Percentiles rank a stretch among this genome's conserved stretches.
Conservation (phyloP, 2,797 vertebrate genomes). For the Epinephelus awoara region DNA sequence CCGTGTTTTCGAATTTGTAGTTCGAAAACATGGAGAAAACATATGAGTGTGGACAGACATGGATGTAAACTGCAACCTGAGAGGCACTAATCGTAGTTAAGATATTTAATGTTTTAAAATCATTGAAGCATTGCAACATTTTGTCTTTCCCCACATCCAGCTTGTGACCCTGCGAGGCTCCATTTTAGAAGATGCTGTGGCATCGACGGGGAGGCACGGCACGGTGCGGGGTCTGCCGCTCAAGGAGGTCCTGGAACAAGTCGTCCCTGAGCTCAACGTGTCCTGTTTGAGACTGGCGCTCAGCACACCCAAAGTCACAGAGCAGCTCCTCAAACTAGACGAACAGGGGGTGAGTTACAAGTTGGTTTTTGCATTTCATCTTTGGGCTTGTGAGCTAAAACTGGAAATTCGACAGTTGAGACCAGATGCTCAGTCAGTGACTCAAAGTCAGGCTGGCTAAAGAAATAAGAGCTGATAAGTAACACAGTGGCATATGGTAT, state of each 20-base stretch:
- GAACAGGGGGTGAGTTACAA: constrained; percentile 92
- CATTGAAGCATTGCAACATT: background rate
- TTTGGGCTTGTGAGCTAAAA: constrained; percentile 3
- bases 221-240: constrained; percentile 90
- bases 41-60: too few relatives aligned
- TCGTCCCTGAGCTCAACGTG: constrained; percentile 91
- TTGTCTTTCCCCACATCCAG: constrained; percentile 71
- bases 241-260: constrained; percentile 92
- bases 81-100: too few relatives aligned
- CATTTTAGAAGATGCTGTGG: constrained; percentile 91
- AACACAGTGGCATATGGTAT: background rate
- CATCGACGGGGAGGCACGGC: constrained; percentile 88
- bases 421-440: background rate
- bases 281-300: constrained; percentile 91
- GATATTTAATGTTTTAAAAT: background rate
- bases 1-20: too few relatives aligned
- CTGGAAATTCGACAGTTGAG: background rate
- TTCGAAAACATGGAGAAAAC: too few relatives aligned
- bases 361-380: constrained; percentile 9
- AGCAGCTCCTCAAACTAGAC: constrained; percentile 96
- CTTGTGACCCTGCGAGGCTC: constrained; percentile 92
- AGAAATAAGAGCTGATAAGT: background rate
- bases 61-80: too few relatives aligned
- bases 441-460: background rate
- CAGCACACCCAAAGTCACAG: constrained; percentile 91